Conservation (phyloP, 30 jellyfish, hydroid and myxozoan genomes). For the Turritopsis dohrnii region DNA sequence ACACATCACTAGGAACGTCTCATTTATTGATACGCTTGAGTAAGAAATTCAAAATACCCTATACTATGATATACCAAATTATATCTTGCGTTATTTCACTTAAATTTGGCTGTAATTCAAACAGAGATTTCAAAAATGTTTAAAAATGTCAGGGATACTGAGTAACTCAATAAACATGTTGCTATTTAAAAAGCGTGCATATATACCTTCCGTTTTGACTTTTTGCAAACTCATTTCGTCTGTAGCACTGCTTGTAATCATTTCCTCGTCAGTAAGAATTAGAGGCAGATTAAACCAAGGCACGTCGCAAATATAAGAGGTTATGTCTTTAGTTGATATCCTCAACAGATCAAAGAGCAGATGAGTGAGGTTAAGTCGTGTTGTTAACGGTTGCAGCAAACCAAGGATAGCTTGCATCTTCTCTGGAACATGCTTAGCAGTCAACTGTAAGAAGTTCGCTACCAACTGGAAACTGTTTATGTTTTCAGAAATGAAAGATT, state of each 20-base stretch:
- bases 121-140: no score
- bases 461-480: not conserved
- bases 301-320: not conserved
- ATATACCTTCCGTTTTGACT: not conserved
- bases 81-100: no score
- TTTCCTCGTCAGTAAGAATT: slow-evolving; percentile 10
- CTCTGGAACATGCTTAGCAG: slow-evolving; percentile 27
- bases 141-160: not conserved
- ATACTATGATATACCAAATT: no score
- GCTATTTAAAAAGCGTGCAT: not conserved
- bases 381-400: not conserved
- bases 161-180: not conserved
- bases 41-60: no score
- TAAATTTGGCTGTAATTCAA: no score
- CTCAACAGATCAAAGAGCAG: not conserved
- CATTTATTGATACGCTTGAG: no score
- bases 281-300: slow-evolving; percentile 16
- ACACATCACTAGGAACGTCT: no score
- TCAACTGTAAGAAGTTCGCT: not conserved
- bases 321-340: not conserved
- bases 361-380: not conserved
- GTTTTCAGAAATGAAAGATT: not conserved
- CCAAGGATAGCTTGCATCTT: slow-evolving; percentile 7
- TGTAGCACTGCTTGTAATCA: not conserved
- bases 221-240: not conserved